Conservation (phyloP, 2,888 invertebrate species). For the Biston stratarius region DNA sequence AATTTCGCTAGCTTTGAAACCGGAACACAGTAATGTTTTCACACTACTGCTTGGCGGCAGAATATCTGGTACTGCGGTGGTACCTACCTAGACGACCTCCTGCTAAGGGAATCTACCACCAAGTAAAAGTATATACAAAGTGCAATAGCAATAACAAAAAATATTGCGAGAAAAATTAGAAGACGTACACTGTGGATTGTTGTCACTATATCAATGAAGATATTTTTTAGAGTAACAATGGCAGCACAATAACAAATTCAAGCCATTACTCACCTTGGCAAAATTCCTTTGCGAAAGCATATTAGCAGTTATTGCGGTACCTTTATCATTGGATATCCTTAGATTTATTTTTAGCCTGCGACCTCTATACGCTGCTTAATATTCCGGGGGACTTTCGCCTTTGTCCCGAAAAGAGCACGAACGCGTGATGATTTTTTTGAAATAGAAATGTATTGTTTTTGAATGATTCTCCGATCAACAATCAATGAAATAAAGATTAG, state of each 20-base stretch:
- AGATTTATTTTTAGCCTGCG: slow-evolving; percentile 57
- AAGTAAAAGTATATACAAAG: too few species aligned
- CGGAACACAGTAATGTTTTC: too few species aligned
- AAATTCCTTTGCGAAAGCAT: slow-evolving; percentile 47
- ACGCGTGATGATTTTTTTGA: slow-evolving; percentile 55
- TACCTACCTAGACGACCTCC: too few species aligned
- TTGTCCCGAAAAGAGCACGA: slow-evolving; percentile 53
- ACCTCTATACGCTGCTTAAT: slow-evolving; percentile 55
- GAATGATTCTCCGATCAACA: slow-evolving; percentile 28
- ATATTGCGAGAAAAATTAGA: too few species aligned
- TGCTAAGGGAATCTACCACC: too few species aligned
- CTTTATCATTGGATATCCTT: slow-evolving; percentile 46
- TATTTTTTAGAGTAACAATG: slow-evolving; percentile 5
- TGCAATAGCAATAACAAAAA: too few species aligned
- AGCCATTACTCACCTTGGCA: slow-evolving; percentile 32
- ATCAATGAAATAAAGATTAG: slow-evolving; percentile 27
- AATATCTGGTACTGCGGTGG: too few species aligned
- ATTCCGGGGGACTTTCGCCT: slow-evolving; percentile 60
- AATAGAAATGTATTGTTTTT: slow-evolving; percentile 52
- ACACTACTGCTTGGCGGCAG: too few species aligned
- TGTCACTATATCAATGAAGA: too few species aligned
- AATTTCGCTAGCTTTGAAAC: too few species aligned
- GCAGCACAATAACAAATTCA: slow-evolving; percentile 20
- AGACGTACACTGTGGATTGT: too few species aligned
- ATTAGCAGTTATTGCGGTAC: slow-evolving; percentile 48